Evolutionary conservation across 2,888 invertebrate genomes (phyloP).

Genomic region (Alentia gelatinosa): DNA sequence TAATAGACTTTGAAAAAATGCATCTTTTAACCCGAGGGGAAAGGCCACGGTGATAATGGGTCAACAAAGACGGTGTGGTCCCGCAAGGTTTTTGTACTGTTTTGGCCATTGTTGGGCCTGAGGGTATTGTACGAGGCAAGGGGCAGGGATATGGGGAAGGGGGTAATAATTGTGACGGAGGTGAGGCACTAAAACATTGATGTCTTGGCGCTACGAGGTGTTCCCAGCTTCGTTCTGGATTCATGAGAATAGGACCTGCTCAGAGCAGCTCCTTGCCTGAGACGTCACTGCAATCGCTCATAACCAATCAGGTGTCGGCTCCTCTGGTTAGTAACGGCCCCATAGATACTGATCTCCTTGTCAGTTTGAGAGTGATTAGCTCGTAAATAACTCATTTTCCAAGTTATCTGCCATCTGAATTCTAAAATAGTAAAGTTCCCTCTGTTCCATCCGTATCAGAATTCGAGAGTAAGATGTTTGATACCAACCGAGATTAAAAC

Average conservation of each 20-base stretch:
- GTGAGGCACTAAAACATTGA: background rate
- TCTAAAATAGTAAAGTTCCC: too few relatives aligned
- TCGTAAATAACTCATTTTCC: too few relatives aligned
- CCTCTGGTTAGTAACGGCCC: background rate
- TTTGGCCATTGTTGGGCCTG: background rate
- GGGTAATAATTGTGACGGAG: background rate
- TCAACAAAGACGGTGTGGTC: slow-evolving; percentile 5
- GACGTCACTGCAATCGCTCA: background rate
- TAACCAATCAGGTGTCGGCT: background rate
- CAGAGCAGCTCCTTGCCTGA: background rate
- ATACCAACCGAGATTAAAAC: too few relatives aligned
- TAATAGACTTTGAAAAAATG: slow-evolving; percentile 7
- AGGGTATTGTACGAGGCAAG: background rate
- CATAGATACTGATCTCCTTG: background rate
- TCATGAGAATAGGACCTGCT: background rate
- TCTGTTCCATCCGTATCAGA: too few relatives aligned
- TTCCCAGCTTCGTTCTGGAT: background rate
- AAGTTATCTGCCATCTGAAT: too few relatives aligned
- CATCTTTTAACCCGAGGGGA: background rate
- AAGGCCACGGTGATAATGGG: background rate
- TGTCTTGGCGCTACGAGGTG: background rate
- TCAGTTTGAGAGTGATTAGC: background rate
- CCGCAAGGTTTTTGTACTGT: background rate
- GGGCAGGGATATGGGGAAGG: background rate
- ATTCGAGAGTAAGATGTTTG: too few relatives aligned